These are phyloP conservation scores for Paedocypris micromegethes DNA, from an alignment of 2,797 vertebrate genomes.

Conservation along the genomic window DNA sequence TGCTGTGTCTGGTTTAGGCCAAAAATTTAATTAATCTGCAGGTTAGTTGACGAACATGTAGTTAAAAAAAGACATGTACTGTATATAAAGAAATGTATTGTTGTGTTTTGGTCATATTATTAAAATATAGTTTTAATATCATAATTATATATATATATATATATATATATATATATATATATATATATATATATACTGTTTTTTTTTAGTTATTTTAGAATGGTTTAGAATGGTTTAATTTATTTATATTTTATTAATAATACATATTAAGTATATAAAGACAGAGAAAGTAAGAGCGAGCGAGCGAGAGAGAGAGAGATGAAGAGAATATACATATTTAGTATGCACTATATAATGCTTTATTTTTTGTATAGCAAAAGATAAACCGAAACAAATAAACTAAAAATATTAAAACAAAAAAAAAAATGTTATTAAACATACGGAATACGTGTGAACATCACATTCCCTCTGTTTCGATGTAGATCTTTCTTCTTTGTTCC, in stretches of 20 bases:
- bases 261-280: too few relatives aligned
- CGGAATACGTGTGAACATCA: background rate
- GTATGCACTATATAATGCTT: too few relatives aligned
- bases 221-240: background rate
- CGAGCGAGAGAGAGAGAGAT: too few relatives aligned
- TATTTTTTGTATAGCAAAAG: too few relatives aligned
- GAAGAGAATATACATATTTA: too few relatives aligned
- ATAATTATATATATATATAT: background rate
- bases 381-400: too few relatives aligned
- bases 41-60: too few relatives aligned
- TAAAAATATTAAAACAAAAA: too few relatives aligned
- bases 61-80: too few relatives aligned
- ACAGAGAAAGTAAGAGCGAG: too few relatives aligned
- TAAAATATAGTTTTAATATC: background rate
- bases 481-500: conserved; percentile 22
- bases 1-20: too few relatives aligned
- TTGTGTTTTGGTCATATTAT: background rate
- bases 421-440: background rate
- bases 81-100: background rate
- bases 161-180: background rate
- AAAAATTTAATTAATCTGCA: too few relatives aligned
- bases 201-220: background rate
- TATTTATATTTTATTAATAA: background rate
- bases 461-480: conserved; percentile 24
- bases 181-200: background rate